phyloP scores from a whole-genome alignment of 2,113 vertebrate genomes.

The Acanthochromis polyacanthus region DNA sequence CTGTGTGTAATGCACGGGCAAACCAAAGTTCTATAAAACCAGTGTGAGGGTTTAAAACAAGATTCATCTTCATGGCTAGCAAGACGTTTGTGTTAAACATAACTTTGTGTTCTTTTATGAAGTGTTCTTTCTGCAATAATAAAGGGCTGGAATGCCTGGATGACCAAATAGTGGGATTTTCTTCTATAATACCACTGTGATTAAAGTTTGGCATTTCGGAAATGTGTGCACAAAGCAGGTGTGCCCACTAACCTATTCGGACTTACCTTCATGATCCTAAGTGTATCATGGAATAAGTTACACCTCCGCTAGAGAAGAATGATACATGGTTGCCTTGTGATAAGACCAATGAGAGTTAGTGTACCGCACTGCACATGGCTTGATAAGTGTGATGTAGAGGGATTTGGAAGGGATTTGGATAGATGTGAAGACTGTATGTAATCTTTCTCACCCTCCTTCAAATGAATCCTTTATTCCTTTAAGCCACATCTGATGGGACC shows the following conservation, averaged over 20 bases:
- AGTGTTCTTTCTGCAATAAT: not conserved
- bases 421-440: conserved; percentile 84
- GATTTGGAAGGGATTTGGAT: conserved; percentile 85
- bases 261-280: conserved; percentile 46
- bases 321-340: conserved; percentile 71
- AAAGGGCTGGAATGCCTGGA: not conserved
- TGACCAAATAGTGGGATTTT: conserved; percentile 35
- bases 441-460: conserved; percentile 83
- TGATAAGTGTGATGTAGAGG: conserved; percentile 85
- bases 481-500: conserved; percentile 84
- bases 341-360: conserved; percentile 78
- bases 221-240: conserved; percentile 16
- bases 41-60: conserved; percentile 27
- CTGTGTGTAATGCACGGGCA: conserved; percentile 15
- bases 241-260: conserved; percentile 23
- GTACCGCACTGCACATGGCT: conserved; percentile 74
- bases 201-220: conserved; percentile 51
- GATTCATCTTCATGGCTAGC: not conserved
- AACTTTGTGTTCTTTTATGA: not conserved
- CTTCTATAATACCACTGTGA: conserved; percentile 30
- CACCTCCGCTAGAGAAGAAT: conserved; percentile 60
- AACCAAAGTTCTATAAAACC: conserved; percentile 14
- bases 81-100: not conserved
- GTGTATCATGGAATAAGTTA: conserved; percentile 58
- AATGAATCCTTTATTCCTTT: conserved; percentile 84